Percentiles rank a stretch among this genome's conserved stretches.
Conservation (phyloP, 2,113 vertebrate species). For the Ceyx cyanopectus region DNA sequence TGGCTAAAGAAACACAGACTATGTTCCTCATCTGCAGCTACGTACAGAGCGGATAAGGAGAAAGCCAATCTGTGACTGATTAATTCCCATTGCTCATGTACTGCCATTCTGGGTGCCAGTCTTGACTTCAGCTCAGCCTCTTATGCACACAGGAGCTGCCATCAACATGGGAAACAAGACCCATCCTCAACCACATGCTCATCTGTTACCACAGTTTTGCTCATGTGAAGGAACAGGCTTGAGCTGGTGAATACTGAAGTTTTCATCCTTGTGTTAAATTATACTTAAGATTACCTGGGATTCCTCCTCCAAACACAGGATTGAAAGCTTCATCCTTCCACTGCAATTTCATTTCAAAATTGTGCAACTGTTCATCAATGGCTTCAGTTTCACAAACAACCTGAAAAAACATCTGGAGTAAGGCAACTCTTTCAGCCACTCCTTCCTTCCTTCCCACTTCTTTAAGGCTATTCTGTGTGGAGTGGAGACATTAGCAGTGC, state of each 20-base stretch:
- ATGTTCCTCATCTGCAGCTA: not conserved
- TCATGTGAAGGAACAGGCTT: not conserved
- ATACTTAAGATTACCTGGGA: not conserved
- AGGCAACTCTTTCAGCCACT: not conserved
- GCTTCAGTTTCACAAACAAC: not conserved
- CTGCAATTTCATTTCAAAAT: not conserved
- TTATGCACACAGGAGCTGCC: not conserved
- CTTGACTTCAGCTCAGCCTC: not conserved
- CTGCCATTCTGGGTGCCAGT: not conserved
- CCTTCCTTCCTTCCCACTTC: not conserved
- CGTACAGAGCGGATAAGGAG: not conserved
- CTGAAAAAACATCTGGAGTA: not conserved
- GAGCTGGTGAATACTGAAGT: not conserved
- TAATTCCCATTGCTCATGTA: not conserved
- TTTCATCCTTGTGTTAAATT: not conserved
- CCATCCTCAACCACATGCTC: not conserved
- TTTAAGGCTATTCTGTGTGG: not conserved
- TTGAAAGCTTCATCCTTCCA: not conserved
- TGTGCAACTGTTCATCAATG: not conserved
- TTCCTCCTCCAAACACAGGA: not conserved
- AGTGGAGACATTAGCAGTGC: not conserved
- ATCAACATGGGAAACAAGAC: not conserved
- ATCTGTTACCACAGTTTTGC: not conserved
- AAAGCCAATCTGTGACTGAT: not conserved
- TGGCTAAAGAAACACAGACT: not conserved